These are phyloP conservation scores for Antennarius maculatus DNA, from an alignment of 2,797 vertebrate genomes.

Conservation along the genomic window DNA sequence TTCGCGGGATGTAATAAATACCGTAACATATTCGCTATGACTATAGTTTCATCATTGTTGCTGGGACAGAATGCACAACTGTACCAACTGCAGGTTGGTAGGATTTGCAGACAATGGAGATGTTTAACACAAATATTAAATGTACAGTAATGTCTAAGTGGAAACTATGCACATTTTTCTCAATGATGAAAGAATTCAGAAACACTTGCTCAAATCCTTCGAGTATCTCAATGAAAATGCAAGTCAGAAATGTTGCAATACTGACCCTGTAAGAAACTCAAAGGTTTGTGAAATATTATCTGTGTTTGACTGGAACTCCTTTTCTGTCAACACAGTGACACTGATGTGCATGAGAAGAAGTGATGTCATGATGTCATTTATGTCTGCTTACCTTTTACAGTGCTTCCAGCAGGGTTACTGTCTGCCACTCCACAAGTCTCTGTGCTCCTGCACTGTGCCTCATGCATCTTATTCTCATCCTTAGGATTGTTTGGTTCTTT, in stretches of 20 bases:
- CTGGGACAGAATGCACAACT: no score
- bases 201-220: no score
- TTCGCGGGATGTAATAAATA: background rate
- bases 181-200: no score
- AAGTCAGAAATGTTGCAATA: background rate
- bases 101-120: no score
- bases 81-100: no score
- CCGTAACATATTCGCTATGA: background rate
- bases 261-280: background rate
- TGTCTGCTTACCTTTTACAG: constrained; percentile 75
- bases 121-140: no score
- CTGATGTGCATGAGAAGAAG: background rate
- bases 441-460: constrained; percentile 52
- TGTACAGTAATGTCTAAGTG: no score
- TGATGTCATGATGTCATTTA: background rate
- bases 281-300: background rate
- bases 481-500: constrained; percentile 30
- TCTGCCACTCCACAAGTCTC: constrained; percentile 80
- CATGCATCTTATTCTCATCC: constrained; percentile 55
- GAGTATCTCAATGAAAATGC: background rate
- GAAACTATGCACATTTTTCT: no score
- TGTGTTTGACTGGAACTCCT: background rate
- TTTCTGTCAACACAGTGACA: background rate
- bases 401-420: constrained; percentile 19
- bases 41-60: no score